Conservation (phyloP, 1,140 invertebrate genomes). For the Ridgeia piscesae region DNA sequence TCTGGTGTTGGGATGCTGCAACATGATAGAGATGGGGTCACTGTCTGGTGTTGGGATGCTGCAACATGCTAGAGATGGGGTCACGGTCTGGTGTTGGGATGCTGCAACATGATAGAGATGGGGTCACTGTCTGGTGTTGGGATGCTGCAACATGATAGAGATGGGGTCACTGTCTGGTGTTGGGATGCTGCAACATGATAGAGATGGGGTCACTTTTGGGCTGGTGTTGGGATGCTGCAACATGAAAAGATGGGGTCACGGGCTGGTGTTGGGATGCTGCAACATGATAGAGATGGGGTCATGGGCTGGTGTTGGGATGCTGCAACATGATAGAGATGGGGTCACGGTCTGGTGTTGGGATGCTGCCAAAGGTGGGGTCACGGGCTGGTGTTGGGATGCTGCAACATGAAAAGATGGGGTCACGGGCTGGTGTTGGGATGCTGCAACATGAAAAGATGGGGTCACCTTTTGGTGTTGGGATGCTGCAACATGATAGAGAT, state of each 20-base stretch:
- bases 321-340: not conserved
- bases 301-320: not conserved
- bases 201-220: not conserved
- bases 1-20: not conserved
- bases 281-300: not conserved
- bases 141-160: not conserved
- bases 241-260: not conserved
- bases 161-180: not conserved
- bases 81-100: not conserved
- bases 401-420: not conserved
- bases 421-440: not conserved
- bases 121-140: not conserved
- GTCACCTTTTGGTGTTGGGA: not conserved
- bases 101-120: not conserved
- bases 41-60: not conserved
- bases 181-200: not conserved
- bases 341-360: not conserved
- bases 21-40: not conserved
- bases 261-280: not conserved
- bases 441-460: not conserved
- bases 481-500: not conserved
- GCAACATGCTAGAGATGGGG: not conserved
- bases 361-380: not conserved
- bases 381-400: not conserved
- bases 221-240: not conserved